Evolutionary conservation across 2,797 vertebrate species (phyloP), one percentile per base, ranked within the genome.

Genomic region (Eulemur albifrons): DNA sequence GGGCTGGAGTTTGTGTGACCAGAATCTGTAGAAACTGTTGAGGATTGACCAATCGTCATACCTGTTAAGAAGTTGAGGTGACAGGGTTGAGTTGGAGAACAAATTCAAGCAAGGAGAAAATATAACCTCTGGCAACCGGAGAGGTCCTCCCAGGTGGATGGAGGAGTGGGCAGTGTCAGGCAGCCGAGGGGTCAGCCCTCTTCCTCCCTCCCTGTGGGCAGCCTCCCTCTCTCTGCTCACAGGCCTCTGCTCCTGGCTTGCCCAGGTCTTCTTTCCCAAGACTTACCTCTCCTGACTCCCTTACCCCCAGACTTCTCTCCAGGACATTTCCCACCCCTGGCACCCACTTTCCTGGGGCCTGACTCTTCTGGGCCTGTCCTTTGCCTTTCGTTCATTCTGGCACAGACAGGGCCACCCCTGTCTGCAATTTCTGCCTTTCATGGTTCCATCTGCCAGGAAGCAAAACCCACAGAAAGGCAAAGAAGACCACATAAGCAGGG

Each of bases 21-120:
- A 81, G 72, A 91, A 69, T 3, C 40, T 83, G 3, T 14, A 59
- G 1, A 0, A 50, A 43, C 23, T 2, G 4, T 27, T 12, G 45
- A 1, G 27, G n/a, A 8, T 3, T 7, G 1, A 4, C 17, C 1
- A 0, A 9, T 5, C 0, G 0, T 1, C 7, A 12, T 4, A 13
- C 10, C 85, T 57, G 48, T 93, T 94, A 87, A 93, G 43, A 76
- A 63, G 54, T 72, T 25, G 40, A 69, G 50, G 59, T 75, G 9
- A 70, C 43, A 75, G 63, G 25, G n/a, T 72, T 88, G 52, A n/a
- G 12, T 67, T 90, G 40, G 10, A 73, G 43, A 18, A 25, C 35
- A 96, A 61, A 70, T 79, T 23, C 65, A 40, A 82, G 69, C 21
- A 59, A 93, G 38, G 12, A 87, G 52, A 67, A 97, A 80, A 72